Base-by-base conservation (phyloP, 2,888 invertebrate species). In the Drepana falcataria region DNA sequence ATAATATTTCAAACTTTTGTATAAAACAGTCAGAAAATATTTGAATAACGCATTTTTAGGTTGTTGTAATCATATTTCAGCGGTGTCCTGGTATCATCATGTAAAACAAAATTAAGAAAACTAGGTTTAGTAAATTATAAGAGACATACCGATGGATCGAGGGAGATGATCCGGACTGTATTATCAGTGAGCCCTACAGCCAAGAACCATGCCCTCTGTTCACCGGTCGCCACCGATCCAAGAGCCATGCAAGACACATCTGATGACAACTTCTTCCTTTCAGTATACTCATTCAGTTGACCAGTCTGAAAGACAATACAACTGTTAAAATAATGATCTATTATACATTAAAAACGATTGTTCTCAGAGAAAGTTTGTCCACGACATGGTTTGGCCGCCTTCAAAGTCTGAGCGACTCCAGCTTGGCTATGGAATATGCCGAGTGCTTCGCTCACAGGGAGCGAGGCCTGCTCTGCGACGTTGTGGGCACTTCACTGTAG, bases 171-270 rank as follows among this genome's bases (percentile, higher is more conserved):
- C 68, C 99, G 93, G 56, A 99, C 99, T 35, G 99, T 99, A 76
- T 97, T 97, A 75, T 99, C 99, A 53, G 96, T 95, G 44, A 99
- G 91, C 2, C 99, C 99, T 40, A 99, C 99, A 58, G 98, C 98
- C 69, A 99, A 92, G 79, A 99, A 99, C 93, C 98, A 95, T 0
- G 97, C 97, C 58, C 99, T 92, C 77, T 98, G 97, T 83, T 99
- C 99, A 3, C 99, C 99, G 2, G 95, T 93, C 0, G 99, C 97
- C 0, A 99, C 98, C 54, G 96, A 96, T 0, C 98, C 99, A 58
- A 99, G 87, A 0, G 98, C 98, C 99, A 99, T 99, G 79, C 99
- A 99, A 65, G 99, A 96, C 0, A 99, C 98, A 83, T 99, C 99
- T 0, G 97, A 95, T 4, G 97, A 96, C 95, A 99, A 95, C 78